Evolutionary conservation across 2,797 vertebrate species (phyloP).

Genomic region (Holocentrus rufus): DNA sequence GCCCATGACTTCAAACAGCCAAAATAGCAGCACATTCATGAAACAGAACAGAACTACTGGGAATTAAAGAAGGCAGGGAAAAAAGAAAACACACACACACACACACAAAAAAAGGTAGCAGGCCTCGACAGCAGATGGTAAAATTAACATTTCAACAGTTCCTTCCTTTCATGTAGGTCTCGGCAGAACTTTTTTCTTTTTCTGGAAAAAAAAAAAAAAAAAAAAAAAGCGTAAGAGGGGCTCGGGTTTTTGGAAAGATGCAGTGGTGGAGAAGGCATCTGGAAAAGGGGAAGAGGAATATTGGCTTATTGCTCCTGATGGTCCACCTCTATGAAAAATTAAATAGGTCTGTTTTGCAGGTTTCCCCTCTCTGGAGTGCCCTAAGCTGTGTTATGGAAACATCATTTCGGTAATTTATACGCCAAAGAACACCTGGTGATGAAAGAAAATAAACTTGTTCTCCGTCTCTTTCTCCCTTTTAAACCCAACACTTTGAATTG

Average conservation of each 20-base stretch:
- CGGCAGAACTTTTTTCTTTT: slow-evolving; percentile 89
- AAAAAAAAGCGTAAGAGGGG: slow-evolving; percentile 75
- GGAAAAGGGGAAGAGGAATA: slow-evolving; percentile 96
- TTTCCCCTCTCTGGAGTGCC: slow-evolving; percentile 91
- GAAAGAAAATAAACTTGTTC: slow-evolving; percentile 87
- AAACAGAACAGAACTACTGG: slow-evolving; percentile 96
- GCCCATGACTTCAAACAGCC: slow-evolving; percentile 93
- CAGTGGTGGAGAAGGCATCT: slow-evolving; percentile 95
- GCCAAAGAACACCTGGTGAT: slow-evolving; percentile 94
- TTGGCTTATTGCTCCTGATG: slow-evolving; percentile 96
- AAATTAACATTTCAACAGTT: slow-evolving; percentile 99
- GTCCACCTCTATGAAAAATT: slow-evolving; percentile 97
- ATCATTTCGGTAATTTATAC: slow-evolving; percentile 95
- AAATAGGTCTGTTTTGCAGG: slow-evolving; percentile 96
- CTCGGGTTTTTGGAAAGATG: slow-evolving; percentile 91
- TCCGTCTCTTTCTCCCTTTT: slow-evolving; percentile 62
- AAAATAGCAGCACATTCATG: slow-evolving; percentile 96
- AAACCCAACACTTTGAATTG: slow-evolving; percentile 74
- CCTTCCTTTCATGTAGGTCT: slow-evolving; percentile 96
- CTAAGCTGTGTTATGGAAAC: slow-evolving; percentile 95
- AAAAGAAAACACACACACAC: slow-evolving; percentile 72
- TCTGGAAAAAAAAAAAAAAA: slow-evolving; percentile 43
- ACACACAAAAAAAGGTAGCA: slow-evolving; percentile 87
- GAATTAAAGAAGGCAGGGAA: slow-evolving; percentile 85
- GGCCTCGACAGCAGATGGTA: slow-evolving; percentile 97